These are phyloP conservation scores for Chrysotoxum bicinctum DNA, from an alignment of 2,888 invertebrate species.

Conservation along the genomic window DNA sequence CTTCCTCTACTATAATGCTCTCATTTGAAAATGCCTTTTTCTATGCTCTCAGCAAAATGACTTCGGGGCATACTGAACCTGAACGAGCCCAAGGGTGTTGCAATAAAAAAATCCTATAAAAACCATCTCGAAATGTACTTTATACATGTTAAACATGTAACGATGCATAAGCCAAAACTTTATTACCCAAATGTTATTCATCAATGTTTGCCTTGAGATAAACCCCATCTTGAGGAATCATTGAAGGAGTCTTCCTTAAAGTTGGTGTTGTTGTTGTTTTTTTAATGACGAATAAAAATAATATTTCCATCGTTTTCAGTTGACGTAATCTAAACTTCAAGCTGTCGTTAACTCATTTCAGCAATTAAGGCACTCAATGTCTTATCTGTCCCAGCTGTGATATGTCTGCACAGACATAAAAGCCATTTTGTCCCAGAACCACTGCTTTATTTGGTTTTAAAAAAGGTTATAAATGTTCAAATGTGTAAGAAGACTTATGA, in stretches of 20 bases:
- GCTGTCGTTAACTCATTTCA: conserved; percentile 42
- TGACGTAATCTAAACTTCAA: not conserved
- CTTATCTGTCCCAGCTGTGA: conserved; percentile 49
- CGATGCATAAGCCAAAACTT: conserved; percentile 43
- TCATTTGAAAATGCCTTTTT: not conserved
- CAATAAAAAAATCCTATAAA: conserved; percentile 20
- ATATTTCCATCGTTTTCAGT: not conserved
- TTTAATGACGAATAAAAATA: not conserved
- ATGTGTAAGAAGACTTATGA: not conserved
- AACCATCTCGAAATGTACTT: not conserved
- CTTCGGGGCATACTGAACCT: conserved; percentile 2
- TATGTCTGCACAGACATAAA: conserved; percentile 40
- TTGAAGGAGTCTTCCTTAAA: not conserved
- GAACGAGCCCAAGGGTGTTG: conserved; percentile 19
- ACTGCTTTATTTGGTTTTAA: not conserved
- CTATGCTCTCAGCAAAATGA: conserved; percentile 12
- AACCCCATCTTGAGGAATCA: not conserved
- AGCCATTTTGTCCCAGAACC: not conserved
- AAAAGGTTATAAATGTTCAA: not conserved
- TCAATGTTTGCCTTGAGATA: conserved; percentile 17
- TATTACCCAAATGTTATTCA: conserved; percentile 28
- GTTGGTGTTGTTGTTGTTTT: not conserved
- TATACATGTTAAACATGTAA: conserved; percentile 24
- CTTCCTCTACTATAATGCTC: not conserved
- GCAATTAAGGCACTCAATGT: conserved; percentile 51